These are phyloP conservation scores for Ditylenchus weischeri DNA, from an alignment of 2,888 invertebrate genomes.

Conservation along the genomic window DNA sequence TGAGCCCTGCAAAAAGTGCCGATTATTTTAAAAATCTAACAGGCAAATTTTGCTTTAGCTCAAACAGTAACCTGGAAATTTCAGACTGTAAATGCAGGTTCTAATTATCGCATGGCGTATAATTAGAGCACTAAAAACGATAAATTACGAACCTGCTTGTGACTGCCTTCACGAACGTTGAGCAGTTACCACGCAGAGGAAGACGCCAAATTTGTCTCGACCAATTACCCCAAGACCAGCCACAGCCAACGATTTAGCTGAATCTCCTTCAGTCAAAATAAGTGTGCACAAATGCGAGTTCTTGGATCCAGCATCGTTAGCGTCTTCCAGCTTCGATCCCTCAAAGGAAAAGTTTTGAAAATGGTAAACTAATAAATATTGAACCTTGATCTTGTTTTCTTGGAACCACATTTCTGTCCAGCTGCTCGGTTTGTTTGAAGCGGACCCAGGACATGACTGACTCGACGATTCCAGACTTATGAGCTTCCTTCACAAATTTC, in stretches of 20 bases:
- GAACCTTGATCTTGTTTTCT: constrained; percentile 77
- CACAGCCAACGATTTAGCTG: constrained; percentile 94
- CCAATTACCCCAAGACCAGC: constrained; percentile 82
- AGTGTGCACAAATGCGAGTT: constrained; percentile 86
- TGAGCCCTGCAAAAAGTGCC: no score
- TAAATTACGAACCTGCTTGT: constrained; percentile 72
- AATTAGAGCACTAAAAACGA: no score
- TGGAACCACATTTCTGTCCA: constrained; percentile 75
- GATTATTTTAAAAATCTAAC: no score
- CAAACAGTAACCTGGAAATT: no score
- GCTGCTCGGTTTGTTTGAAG: constrained; percentile 76
- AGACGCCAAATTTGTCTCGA: constrained; percentile 73
- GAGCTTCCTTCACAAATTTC: constrained; percentile 69
- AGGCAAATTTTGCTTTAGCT: no score
- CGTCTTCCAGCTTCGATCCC: constrained; percentile 84
- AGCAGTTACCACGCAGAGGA: constrained; percentile 90
- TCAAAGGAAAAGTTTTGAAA: constrained; percentile 22
- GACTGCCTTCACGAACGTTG: constrained; percentile 93
- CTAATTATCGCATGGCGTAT: no score
- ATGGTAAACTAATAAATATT: background rate
- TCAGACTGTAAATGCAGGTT: no score
- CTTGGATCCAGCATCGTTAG: constrained; percentile 87
- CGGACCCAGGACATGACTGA: constrained; percentile 91
- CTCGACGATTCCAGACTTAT: constrained; percentile 83
- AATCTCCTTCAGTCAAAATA: constrained; percentile 99